Evolutionary conservation across 2,888 invertebrate species (phyloP).

Genomic region (Mystacides longicornis): DNA sequence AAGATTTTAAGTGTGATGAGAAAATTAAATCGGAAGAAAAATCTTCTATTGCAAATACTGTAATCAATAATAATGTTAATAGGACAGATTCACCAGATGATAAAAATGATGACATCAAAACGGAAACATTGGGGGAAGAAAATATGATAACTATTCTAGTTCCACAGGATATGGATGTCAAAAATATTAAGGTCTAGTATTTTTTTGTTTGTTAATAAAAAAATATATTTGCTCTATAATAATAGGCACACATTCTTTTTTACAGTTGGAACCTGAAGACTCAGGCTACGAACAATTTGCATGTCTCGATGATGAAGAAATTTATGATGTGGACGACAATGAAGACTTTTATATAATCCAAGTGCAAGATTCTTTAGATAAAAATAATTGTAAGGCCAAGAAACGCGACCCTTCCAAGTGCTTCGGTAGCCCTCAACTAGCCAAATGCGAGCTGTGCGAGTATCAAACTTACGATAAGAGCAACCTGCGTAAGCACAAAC

Average conservation of each 20-base stretch:
- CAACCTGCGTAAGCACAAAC: slow-evolving; percentile 13
- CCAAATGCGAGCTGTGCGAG: slow-evolving; percentile 11
- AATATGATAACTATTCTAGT: slow-evolving; percentile 13
- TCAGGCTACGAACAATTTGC: background rate
- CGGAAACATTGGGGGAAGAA: background rate
- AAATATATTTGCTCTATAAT: background rate
- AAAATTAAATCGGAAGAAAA: background rate
- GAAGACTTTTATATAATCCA: slow-evolving; percentile 17
- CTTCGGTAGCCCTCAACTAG: background rate
- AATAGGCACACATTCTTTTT: background rate
- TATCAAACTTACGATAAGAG: slow-evolving; percentile 12
- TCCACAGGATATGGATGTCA: slow-evolving; percentile 11
- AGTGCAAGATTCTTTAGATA: background rate
- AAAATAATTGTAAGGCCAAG: background rate
- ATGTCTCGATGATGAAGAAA: slow-evolving; percentile 1
- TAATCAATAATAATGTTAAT: background rate
- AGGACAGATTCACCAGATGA: background rate
- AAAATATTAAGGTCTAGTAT: slow-evolving; percentile 10
- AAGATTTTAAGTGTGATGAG: background rate
- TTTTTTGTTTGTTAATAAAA: background rate
- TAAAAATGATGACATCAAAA: background rate
- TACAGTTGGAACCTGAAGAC: slow-evolving; percentile 9
- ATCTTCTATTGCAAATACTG: no score
- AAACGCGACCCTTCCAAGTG: background rate
- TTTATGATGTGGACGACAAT: slow-evolving; percentile 7